Base-by-base conservation (phyloP, 2,888 invertebrate genomes). In the Cordilura impudica region DNA sequence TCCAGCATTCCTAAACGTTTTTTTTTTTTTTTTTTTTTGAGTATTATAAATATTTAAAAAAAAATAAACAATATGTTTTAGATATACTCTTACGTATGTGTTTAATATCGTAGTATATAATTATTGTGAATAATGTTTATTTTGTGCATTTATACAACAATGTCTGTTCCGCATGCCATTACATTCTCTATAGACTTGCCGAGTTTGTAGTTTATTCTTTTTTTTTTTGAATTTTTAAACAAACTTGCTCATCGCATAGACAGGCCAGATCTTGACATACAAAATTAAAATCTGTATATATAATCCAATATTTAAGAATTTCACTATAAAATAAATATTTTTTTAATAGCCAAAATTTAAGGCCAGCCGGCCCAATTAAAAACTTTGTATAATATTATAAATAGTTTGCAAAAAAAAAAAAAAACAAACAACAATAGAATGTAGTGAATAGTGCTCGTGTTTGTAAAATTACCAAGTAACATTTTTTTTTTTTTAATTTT, bases 161-260 rank as follows among this genome's bases (percentile, higher is more conserved):
- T 65, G 49, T 58, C 12, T 65, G 14, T 76, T 70, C 76, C 70
- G 76, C 76, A 76, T 76, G 51, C 76, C 70, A 45, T 14, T 26
- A n/a, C n/a, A 43, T 51, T 23, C 18, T 21, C 5, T 8, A 39
- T 21, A 45, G 53, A 26, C 3, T 26, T 26, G 26, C 4, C 4
- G 26, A 6, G 26, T 54, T 26, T 26, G 2, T 6, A 26, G 4
- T 26, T 26, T 26, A 6, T 26, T 26, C 26, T 26, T 26, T 26
- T 26, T 26, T n/a, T n/a, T n/a, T n/a, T n/a, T n/a, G n/a, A n/a
- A n/a, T n/a, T n/a, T n/a, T n/a, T n/a, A n/a, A n/a, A n/a, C n/a
- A n/a, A n/a, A n/a, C n/a, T n/a, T n/a, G n/a, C n/a, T n/a, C n/a
- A n/a, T 47, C 31, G 21, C 4, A 19, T 35, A 73, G 43, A 73